Evolutionary conservation across 2,113 vertebrate genomes (phyloP).

Genomic region (Cyphomyrus discorhynchus): DNA sequence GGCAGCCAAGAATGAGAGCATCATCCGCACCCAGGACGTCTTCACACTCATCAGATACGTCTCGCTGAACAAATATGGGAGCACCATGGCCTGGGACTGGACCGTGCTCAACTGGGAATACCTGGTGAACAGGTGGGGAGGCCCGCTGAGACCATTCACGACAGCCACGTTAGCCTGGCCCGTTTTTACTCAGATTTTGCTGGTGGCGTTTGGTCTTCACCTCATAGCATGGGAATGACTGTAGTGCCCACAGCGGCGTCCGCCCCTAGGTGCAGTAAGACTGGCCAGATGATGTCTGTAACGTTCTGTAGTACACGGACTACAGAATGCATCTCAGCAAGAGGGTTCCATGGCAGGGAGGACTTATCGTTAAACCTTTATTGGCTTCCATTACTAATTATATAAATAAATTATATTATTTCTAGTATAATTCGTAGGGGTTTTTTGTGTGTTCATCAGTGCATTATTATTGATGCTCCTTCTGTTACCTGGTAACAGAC

Average conservation of each 20-base stretch:
- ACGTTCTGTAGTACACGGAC: not conserved
- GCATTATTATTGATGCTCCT: not conserved
- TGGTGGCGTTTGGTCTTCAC: not conserved
- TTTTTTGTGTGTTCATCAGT: not conserved
- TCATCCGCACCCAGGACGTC: slow-evolving; percentile 85
- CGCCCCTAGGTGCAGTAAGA: not conserved
- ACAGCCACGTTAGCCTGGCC: not conserved
- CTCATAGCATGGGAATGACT: not conserved
- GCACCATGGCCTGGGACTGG: slow-evolving; percentile 95
- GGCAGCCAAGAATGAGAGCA: slow-evolving; percentile 60
- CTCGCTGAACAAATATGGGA: slow-evolving; percentile 73
- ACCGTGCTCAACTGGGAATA: slow-evolving; percentile 88
- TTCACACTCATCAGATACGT: slow-evolving; percentile 85
- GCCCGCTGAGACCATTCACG: not conserved
- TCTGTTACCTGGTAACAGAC: not conserved
- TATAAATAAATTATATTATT: not conserved
- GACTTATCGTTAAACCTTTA: not conserved
- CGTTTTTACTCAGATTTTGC: not conserved
- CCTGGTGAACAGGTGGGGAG: slow-evolving; percentile 73
- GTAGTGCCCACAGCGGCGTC: not conserved
- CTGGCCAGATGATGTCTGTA: not conserved
- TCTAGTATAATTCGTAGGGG: not conserved
- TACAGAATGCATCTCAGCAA: not conserved
- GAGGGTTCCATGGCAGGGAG: too few species aligned
- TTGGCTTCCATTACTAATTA: not conserved